Evolutionary conservation across 2,888 invertebrate genomes (phyloP), one percentile per base, ranked within the genome.

Genomic region (Theristus sp.): DNA sequence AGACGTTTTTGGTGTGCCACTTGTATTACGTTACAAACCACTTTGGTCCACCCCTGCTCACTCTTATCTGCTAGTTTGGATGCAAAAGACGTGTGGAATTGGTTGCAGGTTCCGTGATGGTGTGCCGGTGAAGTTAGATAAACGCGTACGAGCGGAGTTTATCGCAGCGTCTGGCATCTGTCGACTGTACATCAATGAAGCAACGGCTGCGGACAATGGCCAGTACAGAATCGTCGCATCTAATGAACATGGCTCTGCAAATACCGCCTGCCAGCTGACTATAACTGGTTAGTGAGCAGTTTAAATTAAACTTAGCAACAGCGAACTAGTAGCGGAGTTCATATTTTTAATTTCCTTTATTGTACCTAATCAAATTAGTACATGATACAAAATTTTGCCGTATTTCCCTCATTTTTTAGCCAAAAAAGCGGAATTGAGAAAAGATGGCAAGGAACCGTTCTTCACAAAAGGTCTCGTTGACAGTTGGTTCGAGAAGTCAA

Each of bases 201-300:
- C 67, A 25, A 68, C 70, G 6, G 67, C 70, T 66, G 62, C 64
- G 27, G 73, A 73, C 57, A 72, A 73, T 47, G 94, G 94, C 1
- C 85, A 86, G 70, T 96, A 94, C 77, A 93, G 91, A 73, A 89
- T 89, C 27, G 88, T 91, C 1, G 93, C 93, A 0, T 80, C 90
- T 53, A 96, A 93, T 74, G 84, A 85, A 81, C 75, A 75, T 62
- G 81, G 81, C 38, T 74, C 75, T 28, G 75, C 78, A 24, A 74
- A 81, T 76, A 78, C 80, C 38, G 80, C 81, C 0, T 81, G 81
- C 60, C 81, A 81, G 80, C 74, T 83, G 62, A 81, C 81, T 68
- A 77, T 83, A 3, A n/a, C 49, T n/a, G 49, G 49, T 49, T 49
- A 6, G 49, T n/a, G n/a, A n/a, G n/a, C n/a, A n/a, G n/a, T n/a